Conservation (phyloP, 1,140 invertebrate species). For the fruit fly (Drosophila melanogaster) region DNA sequence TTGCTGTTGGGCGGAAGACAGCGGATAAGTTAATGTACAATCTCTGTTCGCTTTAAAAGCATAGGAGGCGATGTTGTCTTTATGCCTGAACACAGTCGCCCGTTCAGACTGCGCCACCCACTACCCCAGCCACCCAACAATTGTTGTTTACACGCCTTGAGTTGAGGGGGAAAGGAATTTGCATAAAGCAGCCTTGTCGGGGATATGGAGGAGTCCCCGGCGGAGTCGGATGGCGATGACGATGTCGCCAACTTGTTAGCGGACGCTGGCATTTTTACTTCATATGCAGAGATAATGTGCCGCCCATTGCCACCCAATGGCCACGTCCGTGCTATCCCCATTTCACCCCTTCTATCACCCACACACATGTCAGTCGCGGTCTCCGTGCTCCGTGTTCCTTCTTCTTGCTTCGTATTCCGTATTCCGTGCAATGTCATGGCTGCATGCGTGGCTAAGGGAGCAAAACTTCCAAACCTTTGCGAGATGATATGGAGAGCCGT, state of each 20-base stretch:
- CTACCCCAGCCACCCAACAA: slow-evolving; percentile 1
- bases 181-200: slow-evolving; percentile 53
- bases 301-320: slow-evolving; percentile 40
- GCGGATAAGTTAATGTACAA: slow-evolving; percentile 77
- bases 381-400: background rate
- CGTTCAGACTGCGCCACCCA: slow-evolving; percentile 1
- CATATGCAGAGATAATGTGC: slow-evolving; percentile 69
- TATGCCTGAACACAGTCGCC: slow-evolving; percentile 61
- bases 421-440: slow-evolving; percentile 57
- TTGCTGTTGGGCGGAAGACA: slow-evolving; percentile 41
- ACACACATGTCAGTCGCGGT: slow-evolving; percentile 39
- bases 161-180: slow-evolving; percentile 51
- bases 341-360: background rate
- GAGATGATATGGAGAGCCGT: slow-evolving; percentile 8
- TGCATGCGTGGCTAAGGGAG: slow-evolving; percentile 65
- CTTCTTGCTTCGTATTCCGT: slow-evolving; percentile 1
- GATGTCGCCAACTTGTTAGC: slow-evolving; percentile 71
- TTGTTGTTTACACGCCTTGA: slow-evolving; percentile 36
- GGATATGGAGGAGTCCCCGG: slow-evolving; percentile 16
- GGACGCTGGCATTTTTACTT: slow-evolving; percentile 63
- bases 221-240: slow-evolving; percentile 29
- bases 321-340: slow-evolving; percentile 45
- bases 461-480: slow-evolving; percentile 43
- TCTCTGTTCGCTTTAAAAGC: slow-evolving; percentile 78
- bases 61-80: slow-evolving; percentile 74